Evolutionary conservation across 2,113 vertebrate genomes (phyloP), one percentile per base, ranked within the genome.

Genomic region (Clarias magur): DNA sequence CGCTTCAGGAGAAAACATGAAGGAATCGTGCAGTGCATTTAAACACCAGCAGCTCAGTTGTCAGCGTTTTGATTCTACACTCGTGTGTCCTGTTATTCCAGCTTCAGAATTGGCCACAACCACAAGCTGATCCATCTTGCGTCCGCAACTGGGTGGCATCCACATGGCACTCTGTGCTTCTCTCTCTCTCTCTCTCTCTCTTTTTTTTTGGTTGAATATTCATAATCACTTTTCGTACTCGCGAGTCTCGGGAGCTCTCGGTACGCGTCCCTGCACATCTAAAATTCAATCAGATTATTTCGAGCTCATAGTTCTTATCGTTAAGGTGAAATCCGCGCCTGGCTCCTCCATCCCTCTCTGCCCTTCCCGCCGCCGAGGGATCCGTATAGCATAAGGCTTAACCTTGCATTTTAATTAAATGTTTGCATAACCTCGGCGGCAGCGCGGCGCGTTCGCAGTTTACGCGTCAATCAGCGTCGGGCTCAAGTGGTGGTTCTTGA

Each of bases 401-500:
- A 88, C 85, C 68, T 91, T 91, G 90, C 88, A 92, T 93, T 91
- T 91, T 94, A 91, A 95, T 95, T 89, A 90, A 93, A 93, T 93
- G 91, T 94, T 94, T 93, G 88, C 91, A 82, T 90, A 91, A 89
- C 90, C 88, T 86, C 88, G 80, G 89, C 90, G 90, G 88, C 87
- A 83, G 88, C 90, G 93, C 90, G 93, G 94, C 93, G 92, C 90
- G 92, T 90, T 92, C 80, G 16, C 81, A 54, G 89, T 91, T 90
- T 90, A 93, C 91, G 92, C 89, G 93, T 94, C 92, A 94, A 93
- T 95, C 93, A 93, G 92, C 89, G 90, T 90, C 90, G 92, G 93
- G 93, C 94, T 95, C 93, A 93, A 95, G 94, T 94, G 91, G 92
- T 91, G 92, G 93, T 94, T 94, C 92, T 94, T 94, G 94, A 94